These are phyloP conservation scores for Nymphalis io DNA, from an alignment of 1,140 invertebrate species.

Conservation along the genomic window DNA sequence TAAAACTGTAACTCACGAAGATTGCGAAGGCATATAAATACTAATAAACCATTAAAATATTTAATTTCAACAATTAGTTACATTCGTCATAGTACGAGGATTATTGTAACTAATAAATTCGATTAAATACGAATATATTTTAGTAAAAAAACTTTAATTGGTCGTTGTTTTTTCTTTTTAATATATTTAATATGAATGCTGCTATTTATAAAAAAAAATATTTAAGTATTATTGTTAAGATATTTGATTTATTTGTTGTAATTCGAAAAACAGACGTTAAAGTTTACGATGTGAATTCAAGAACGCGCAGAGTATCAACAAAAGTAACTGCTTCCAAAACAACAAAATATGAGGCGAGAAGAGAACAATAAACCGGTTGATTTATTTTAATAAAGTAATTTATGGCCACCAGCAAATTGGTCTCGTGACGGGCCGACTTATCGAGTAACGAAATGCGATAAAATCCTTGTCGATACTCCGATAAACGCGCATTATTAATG, in stretches of 20 bases:
- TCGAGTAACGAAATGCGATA: constrained; percentile 66
- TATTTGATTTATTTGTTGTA: constrained; percentile 36
- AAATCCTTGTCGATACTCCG: constrained; percentile 67
- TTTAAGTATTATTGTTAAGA: neutral
- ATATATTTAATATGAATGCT: neutral
- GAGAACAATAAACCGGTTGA: constrained; percentile 75
- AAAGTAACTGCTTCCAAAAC: constrained; percentile 49
- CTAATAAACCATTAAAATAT: neutral
- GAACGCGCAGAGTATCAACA: constrained; percentile 30
- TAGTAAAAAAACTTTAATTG: too few relatives aligned
- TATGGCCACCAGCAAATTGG: constrained; percentile 73
- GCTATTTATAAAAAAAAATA: neutral
- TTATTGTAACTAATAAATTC: too few relatives aligned
- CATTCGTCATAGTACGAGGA: neutral
- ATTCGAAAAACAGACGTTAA: constrained; percentile 33
- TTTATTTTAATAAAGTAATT: constrained; percentile 79
- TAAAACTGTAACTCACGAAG: constrained; percentile 13
- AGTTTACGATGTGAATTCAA: constrained; percentile 40
- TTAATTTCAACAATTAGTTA: neutral
- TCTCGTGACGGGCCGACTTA: constrained; percentile 63
- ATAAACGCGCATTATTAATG: constrained; percentile 66
- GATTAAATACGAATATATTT: too few relatives aligned
- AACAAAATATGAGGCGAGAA: constrained; percentile 69
- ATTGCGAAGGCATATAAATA: neutral
- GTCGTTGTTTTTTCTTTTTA: too few relatives aligned